A percentile compares a stretch with the other conserved stretches of the same genome.
Evolutionary conservation across 1,140 invertebrate species (phyloP).

Genomic region (Ceratosolen solmsi): DNA sequence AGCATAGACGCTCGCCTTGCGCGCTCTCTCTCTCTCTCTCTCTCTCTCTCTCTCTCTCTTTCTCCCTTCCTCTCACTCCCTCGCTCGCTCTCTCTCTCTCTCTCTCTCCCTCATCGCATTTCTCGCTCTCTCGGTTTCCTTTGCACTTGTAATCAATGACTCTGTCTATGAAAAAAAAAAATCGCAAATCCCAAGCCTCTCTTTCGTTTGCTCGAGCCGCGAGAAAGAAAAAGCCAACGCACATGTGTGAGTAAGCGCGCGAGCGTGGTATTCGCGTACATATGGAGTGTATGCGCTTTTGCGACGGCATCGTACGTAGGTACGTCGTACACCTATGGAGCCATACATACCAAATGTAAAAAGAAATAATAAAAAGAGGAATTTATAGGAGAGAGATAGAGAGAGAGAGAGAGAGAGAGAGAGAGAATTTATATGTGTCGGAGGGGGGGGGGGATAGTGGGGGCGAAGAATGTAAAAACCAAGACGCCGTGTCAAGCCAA

Average conservation of each 20-base stretch:
- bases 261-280: not conserved
- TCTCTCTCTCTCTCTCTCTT: not conserved
- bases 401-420: not conserved
- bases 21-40: slow-evolving; percentile 5
- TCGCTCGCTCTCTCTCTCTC: slow-evolving; percentile 19
- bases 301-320: no score
- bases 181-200: no score
- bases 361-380: no score
- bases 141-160: not conserved
- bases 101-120: not conserved
- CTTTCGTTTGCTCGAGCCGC: no score
- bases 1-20: not conserved
- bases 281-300: no score
- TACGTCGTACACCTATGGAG: no score
- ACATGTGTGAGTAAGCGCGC: not conserved
- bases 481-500: not conserved
- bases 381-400: not conserved
- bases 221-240: not conserved
- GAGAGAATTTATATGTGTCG: no score
- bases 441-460: not conserved
- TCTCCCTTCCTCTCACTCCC: not conserved
- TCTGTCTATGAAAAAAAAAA: no score
- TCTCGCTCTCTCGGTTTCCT: not conserved
- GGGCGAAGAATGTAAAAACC: no score
- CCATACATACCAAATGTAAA: no score